phyloP scores from a whole-genome alignment of 2,113 vertebrate species.

The Zeus faber region DNA sequence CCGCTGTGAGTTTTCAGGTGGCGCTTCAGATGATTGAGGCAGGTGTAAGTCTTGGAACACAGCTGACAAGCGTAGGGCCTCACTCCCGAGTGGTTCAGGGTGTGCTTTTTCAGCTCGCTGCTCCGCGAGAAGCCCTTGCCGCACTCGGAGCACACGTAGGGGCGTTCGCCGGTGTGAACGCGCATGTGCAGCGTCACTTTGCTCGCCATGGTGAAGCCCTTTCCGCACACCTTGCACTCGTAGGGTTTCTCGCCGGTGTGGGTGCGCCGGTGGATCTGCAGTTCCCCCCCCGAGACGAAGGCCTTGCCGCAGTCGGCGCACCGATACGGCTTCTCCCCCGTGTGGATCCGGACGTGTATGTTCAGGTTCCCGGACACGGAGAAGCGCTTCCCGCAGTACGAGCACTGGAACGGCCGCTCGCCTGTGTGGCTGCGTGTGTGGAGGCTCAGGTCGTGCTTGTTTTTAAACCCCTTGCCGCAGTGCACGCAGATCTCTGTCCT shows the following conservation, averaged over 20 bases:
- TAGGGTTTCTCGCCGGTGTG: constrained; percentile 50
- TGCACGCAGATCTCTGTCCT: constrained; percentile 25
- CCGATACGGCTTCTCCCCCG: constrained; percentile 46
- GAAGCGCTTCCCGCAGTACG: constrained; percentile 47
- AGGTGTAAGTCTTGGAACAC: constrained; percentile 46
- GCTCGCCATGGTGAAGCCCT: constrained; percentile 39
- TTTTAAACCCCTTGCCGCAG: constrained; percentile 44
- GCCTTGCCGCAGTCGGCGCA: constrained; percentile 50
- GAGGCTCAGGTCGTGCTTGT: constrained; percentile 27
- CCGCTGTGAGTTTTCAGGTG: constrained; percentile 46
- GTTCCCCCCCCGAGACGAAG: constrained; percentile 40
- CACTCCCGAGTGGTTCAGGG: constrained; percentile 41
- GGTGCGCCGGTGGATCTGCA: constrained; percentile 53
- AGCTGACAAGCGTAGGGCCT: constrained; percentile 44
- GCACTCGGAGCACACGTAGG: constrained; percentile 42
- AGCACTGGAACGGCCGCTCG: constrained; percentile 51
- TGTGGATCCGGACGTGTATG: constrained; percentile 48
- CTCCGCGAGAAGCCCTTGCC: constrained; percentile 44
- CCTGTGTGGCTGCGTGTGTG: constrained; percentile 57
- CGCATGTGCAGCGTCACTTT: constrained; percentile 46
- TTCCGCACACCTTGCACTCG: constrained; percentile 38
- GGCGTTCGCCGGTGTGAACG: constrained; percentile 44
- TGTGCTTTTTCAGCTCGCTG: constrained; percentile 41
- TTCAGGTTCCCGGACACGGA: constrained; percentile 36
- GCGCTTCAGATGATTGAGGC: constrained; percentile 48